Conservation (phyloP, 1,140 invertebrate species). For the Drosophila triauraria region DNA sequence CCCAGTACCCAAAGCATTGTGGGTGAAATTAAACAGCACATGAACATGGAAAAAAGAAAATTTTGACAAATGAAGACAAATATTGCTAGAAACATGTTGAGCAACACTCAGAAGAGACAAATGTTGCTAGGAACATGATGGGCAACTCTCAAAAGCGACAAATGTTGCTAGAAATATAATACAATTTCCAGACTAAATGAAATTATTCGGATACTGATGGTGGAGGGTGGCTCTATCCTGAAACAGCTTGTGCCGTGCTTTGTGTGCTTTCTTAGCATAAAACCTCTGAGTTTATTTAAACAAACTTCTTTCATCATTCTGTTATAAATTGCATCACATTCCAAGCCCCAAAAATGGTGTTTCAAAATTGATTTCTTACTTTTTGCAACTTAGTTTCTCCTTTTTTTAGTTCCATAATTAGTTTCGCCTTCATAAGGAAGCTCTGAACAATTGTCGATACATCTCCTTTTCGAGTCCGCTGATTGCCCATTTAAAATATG, state of each 20-base stretch:
- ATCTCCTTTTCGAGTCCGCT: conserved; percentile 45
- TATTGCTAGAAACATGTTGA: too few relatives aligned
- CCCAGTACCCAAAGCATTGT: too few relatives aligned
- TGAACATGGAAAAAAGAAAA: too few relatives aligned
- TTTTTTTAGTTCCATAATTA: conserved; percentile 31
- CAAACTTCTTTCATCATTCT: neutral
- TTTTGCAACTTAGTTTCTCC: neutral
- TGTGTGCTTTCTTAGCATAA: neutral
- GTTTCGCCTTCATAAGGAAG: conserved; percentile 62
- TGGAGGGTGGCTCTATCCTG: neutral
- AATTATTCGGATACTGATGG: neutral
- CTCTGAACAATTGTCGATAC: conserved; percentile 37
- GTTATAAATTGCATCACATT: conserved; percentile 10
- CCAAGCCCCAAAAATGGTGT: neutral
- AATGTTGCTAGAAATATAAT: too few relatives aligned
- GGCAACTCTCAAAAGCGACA: too few relatives aligned
- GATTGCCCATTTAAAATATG: conserved; percentile 75
- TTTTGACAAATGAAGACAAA: too few relatives aligned
- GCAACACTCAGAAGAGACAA: too few relatives aligned
- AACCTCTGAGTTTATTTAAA: neutral
- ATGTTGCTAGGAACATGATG: too few relatives aligned
- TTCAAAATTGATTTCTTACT: conserved; percentile 7
- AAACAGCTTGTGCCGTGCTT: neutral
- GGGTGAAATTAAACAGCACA: too few relatives aligned
- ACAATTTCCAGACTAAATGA: neutral